Base-by-base conservation (phyloP, 2,888 invertebrate species). In the Trilocha varians region DNA sequence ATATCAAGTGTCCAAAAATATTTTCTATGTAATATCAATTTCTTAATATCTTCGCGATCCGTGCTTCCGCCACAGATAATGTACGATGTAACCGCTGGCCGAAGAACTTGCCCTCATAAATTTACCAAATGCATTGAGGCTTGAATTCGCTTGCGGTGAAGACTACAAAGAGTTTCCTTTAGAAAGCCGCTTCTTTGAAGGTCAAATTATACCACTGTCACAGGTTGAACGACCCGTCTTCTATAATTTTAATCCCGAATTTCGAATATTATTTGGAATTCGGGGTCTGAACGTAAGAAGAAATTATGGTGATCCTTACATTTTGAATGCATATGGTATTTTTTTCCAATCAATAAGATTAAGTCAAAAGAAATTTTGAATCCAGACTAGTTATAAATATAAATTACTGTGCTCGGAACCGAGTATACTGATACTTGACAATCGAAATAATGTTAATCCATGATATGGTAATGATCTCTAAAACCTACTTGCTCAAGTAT, bases 51-150 rank as follows among this genome's bases (percentile, higher is more conserved):
- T 11, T 25, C 25, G 25, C 25, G 25, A 25, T 25, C 25, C 11
- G 25, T 11, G 25, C 25, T 25, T 25, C 25, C 25, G 25, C 25
- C 25, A 9, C 11, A 25, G 25, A 9, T 25, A 25, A 25, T 25
- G 25, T 25, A 25, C 25, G 25, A 25, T 25, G 8, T 25, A 25
- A 25, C 25, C 25, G 25, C 25, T 25, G 25, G 25, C 25, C 25
- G 25, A 25, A 9, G 25, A 25, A 9, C 25, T 25, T 11, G 25
- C 25, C 25, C 25, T 25, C 25, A 36, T 71, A 67, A 64, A 70
- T 72, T 65, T 61, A 48, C 59, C 57, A 56, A 53, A 68, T 51
- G 59, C 56, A 65, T 59, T 62, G 62, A 59, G 52, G 55, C 58
- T 57, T 59, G 52, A 60, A 64, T 65, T 57, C 50, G 57, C 58